Evolutionary conservation across 1,140 invertebrate genomes (phyloP), one percentile per base, ranked within the genome.

Genomic region (Marisa cornuarietis): DNA sequence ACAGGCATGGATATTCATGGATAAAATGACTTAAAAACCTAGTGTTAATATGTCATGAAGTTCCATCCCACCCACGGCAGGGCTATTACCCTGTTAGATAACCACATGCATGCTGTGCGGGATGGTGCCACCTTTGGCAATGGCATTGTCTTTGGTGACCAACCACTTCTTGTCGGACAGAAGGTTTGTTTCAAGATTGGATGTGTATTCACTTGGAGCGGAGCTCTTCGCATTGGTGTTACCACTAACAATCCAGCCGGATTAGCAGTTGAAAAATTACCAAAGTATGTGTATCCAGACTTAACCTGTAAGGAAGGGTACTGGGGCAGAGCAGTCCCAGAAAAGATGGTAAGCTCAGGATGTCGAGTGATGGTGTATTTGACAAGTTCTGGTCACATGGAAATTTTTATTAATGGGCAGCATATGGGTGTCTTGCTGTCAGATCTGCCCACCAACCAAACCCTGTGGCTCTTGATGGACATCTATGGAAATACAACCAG

Each of bases 401-500:
- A 91, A 76, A 83, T 91, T 26, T 91, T 91, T 84, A 85, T 91
- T 24, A 89, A 91, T 83, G 88, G 86, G 76, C 85, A 90, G 66
- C 87, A 91, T 76, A 90, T 89, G 82, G 90, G 90, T 22, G 87
- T 87, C 0, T 84, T 91, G 22, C 82, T 92, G 26, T 75, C 81
- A 63, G 83, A 85, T 31, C 81, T 91, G 65, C 90, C 90, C 22
- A 85, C 85, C 4, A 86, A 88, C 24, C 84, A 84, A 58, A 84
- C 82, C n/a, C 73, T 92, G 62, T 92, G 91, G 90, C 79, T 90
- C 2, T 16, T 91, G 11, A 76, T 91, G 24, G 91, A 92, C 84
- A 79, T 92, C 52, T 92, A 91, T 85, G 91, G 91, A 61, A 91
- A 90, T 82, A 91, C 90, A 31, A 85, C 83, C 77, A 83, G 84